These are phyloP conservation scores for Julus scanicus DNA, from an alignment of 2,888 invertebrate species.

Conservation along the genomic window DNA sequence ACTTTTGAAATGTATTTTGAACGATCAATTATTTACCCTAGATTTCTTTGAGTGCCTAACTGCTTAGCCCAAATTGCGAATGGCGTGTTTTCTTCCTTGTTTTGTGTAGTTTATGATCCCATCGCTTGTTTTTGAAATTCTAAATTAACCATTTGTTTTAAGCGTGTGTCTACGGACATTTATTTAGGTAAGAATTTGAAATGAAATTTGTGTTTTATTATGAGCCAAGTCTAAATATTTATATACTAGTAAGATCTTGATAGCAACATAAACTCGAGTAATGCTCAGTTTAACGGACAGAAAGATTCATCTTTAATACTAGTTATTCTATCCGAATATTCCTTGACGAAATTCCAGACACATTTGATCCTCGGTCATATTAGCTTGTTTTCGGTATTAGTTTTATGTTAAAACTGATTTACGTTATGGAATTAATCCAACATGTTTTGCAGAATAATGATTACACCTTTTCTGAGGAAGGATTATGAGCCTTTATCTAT, in stretches of 20 bases:
- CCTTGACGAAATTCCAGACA: no score
- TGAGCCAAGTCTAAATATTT: neutral
- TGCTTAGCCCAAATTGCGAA: neutral
- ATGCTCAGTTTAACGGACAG: neutral
- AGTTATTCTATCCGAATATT: neutral
- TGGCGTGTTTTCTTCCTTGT: neutral
- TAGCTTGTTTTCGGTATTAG: no score
- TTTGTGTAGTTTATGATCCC: neutral
- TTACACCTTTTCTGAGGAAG: no score
- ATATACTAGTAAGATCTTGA: neutral
- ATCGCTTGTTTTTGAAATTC: slow-evolving; percentile 18
- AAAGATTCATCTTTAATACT: neutral
- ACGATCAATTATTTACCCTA: neutral
- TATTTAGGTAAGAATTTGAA: neutral
- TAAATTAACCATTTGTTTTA: neutral
- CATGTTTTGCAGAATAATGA: no score
- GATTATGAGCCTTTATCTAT: no score
- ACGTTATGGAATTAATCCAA: no score
- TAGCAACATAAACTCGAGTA: neutral
- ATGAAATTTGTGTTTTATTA: slow-evolving; percentile 9
- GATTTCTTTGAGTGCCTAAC: neutral
- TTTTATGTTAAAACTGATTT: no score
- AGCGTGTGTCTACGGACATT: neutral
- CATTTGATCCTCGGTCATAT: no score
- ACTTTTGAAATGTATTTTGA: slow-evolving; percentile 14